A percentile compares a stretch with the other conserved stretches of the same genome.
phyloP scores from a whole-genome alignment of 2,888 invertebrate species.

The Protodeltote pygarga region DNA sequence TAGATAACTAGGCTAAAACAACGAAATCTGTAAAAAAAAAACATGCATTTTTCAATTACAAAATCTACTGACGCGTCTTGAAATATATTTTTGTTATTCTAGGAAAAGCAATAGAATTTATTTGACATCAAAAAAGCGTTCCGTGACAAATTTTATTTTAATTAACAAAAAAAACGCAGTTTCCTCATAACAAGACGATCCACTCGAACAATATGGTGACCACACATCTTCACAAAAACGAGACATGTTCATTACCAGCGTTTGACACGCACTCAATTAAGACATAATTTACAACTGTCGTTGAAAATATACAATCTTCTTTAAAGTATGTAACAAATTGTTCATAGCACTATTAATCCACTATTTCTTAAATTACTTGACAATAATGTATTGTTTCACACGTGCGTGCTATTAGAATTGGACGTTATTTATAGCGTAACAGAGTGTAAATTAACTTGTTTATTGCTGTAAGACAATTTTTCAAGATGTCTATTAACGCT shows the following conservation, averaged over 20 bases:
- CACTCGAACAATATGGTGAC: slow-evolving; percentile 11
- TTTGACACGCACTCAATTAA: slow-evolving; percentile 50
- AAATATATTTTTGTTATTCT: no score
- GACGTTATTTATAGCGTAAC: slow-evolving; percentile 65
- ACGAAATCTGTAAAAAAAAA: no score
- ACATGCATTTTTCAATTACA: no score
- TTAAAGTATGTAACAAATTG: slow-evolving; percentile 70
- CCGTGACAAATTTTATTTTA: no score
- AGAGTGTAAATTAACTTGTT: slow-evolving; percentile 52
- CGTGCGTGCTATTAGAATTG: slow-evolving; percentile 65
- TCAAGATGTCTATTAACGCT: slow-evolving; percentile 46
- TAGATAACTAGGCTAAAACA: no score
- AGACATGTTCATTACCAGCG: slow-evolving; percentile 36
- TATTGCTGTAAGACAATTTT: slow-evolving; percentile 54
- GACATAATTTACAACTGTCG: slow-evolving; percentile 55
- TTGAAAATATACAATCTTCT: slow-evolving; percentile 65
- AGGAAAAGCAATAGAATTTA: no score
- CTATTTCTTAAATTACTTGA: slow-evolving; percentile 74
- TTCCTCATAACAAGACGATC: no score
- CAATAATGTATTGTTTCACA: slow-evolving; percentile 74
- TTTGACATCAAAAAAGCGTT: no score
- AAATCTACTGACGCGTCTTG: no score
- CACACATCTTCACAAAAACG: slow-evolving; percentile 36
- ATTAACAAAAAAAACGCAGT: no score
- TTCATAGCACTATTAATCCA: slow-evolving; percentile 72